Conservation (phyloP, 2,888 invertebrate species). For the Escarpia spicata region DNA sequence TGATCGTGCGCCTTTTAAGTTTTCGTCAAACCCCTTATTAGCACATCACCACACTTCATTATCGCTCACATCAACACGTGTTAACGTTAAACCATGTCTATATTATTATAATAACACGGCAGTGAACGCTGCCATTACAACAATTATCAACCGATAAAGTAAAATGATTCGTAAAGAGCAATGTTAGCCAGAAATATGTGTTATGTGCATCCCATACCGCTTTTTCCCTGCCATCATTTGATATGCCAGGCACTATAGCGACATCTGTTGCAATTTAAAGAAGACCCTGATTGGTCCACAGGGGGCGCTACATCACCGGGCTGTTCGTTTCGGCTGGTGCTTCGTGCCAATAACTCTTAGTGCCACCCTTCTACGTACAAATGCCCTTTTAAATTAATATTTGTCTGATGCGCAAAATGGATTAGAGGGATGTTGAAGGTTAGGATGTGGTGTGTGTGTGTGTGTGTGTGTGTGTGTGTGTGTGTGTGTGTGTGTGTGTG, state of each 20-base stretch:
- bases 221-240: background rate
- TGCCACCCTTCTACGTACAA: too few species aligned
- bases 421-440: too few species aligned
- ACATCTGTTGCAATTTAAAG: background rate
- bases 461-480: too few species aligned
- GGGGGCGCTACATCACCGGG: background rate
- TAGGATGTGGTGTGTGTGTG: too few species aligned
- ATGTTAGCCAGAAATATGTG: background rate
- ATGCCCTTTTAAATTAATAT: too few species aligned
- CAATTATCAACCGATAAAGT: background rate
- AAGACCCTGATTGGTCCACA: background rate
- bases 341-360: too few species aligned
- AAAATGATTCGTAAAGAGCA: background rate
- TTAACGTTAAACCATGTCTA: background rate
- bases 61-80: conserved; percentile 16
- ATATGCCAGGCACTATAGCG: background rate
- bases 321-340: too few species aligned
- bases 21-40: background rate
- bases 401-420: too few species aligned
- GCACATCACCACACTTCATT: background rate
- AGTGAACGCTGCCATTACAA: background rate
- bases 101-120: background rate
- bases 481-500: too few species aligned
- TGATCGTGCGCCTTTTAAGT: too few species aligned
- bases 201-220: background rate